A percentile compares a stretch with the other conserved stretches of the same genome.
phyloP scores from a whole-genome alignment of 2,888 invertebrate species.

The Baccha elongata region DNA sequence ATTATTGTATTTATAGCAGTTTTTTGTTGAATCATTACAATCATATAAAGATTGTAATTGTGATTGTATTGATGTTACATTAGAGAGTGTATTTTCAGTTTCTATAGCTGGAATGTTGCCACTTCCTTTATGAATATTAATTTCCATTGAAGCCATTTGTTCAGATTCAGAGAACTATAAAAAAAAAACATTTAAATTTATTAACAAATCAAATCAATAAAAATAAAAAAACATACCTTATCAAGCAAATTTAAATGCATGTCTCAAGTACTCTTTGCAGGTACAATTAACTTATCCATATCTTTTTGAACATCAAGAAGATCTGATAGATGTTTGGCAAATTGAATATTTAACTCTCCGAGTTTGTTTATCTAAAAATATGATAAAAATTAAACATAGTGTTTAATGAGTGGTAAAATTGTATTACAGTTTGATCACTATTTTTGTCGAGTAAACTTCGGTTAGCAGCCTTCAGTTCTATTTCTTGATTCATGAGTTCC shows the following conservation, averaged over 20 bases:
- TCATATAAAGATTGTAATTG: conserved; percentile 81
- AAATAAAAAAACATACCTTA: conserved; percentile 76
- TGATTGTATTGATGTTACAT: conserved; percentile 82
- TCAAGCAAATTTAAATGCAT: conserved; percentile 79
- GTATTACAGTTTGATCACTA: conserved; percentile 89
- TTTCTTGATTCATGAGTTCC: conserved; percentile 92
- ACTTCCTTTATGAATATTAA: conserved; percentile 74
- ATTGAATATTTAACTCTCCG: conserved; percentile 80
- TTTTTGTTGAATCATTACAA: conserved; percentile 76
- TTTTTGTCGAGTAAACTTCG: conserved; percentile 81
- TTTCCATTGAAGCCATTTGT: conserved; percentile 76
- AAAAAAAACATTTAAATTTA: neutral
- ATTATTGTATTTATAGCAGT: conserved; percentile 71
- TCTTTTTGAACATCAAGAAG: conserved; percentile 81
- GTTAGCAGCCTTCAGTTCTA: conserved; percentile 87
- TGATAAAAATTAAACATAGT: neutral
- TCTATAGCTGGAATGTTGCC: conserved; percentile 75
- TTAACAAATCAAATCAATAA: neutral
- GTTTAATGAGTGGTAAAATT: neutral
- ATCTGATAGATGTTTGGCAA: conserved; percentile 81
- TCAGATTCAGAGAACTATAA: conserved; percentile 79
- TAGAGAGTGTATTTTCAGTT: conserved; percentile 81
- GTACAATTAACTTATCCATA: conserved; percentile 82
- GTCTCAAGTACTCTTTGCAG: conserved; percentile 82
- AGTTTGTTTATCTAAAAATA: conserved; percentile 79